These are phyloP conservation scores for Exephanes ischioxanthus DNA, from an alignment of 2,888 invertebrate genomes.

Conservation along the genomic window DNA sequence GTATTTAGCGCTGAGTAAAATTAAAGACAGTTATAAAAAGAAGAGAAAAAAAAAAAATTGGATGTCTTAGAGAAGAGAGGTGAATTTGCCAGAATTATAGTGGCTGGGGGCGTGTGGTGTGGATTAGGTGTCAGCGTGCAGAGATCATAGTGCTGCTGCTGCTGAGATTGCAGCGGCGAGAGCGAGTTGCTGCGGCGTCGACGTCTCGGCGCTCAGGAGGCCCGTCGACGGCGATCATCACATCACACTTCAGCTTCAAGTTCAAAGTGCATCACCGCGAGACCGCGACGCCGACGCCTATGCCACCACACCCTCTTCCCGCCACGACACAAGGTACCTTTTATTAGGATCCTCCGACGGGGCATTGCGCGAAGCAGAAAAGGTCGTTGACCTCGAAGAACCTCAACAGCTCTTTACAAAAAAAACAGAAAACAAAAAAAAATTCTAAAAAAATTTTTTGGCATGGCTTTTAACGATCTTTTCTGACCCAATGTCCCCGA, in stretches of 20 bases:
- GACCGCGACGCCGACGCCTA: conserved; percentile 78
- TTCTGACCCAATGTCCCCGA: conserved; percentile 29
- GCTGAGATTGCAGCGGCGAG: conserved; percentile 74
- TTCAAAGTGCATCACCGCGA: conserved; percentile 74
- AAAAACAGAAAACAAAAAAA: neutral
- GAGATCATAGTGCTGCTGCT: conserved; percentile 75
- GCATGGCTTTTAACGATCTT: conserved; percentile 32
- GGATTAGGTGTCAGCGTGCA: conserved; percentile 82
- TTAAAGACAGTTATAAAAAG: conserved; percentile 15
- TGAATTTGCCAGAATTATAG: conserved; percentile 68
- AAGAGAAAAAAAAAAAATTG: conserved; percentile 25
- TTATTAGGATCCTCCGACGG: conserved; percentile 45
- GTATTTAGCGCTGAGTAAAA: neutral
- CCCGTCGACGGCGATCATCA: conserved; percentile 73
- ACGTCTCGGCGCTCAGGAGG: conserved; percentile 72
- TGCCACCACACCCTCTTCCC: conserved; percentile 82
- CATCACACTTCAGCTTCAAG: conserved; percentile 77
- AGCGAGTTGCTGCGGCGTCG: conserved; percentile 74
- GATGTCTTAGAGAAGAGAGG: conserved; percentile 44
- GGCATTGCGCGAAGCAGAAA: conserved; percentile 15
- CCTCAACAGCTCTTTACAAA: too few species aligned
- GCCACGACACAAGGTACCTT: conserved; percentile 81
- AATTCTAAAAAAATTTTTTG: neutral
- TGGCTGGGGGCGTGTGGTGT: conserved; percentile 83
- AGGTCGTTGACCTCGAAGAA: conserved; percentile 25